Base-by-base conservation (phyloP, 2,113 vertebrate species). In the Prolemur simus region DNA sequence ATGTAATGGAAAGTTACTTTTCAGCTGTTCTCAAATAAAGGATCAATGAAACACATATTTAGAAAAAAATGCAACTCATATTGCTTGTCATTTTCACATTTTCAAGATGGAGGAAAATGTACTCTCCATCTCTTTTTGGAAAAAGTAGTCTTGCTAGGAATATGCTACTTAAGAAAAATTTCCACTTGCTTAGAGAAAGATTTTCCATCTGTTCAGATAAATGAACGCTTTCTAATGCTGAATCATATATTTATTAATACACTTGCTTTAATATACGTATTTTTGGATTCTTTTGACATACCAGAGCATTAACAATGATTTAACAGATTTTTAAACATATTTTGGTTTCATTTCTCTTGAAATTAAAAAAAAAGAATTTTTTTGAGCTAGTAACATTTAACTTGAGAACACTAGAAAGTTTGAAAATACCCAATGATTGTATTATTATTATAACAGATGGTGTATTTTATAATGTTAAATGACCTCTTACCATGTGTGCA, bases 1-100 rank as follows among this genome's bases (percentile, higher is more conserved):
- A 95, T 96, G 76, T 85, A 91, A 97, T 68, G 25, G 45, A 93
- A 89, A 96, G 68, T 52, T 71, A 87, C 63, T 96, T 89, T 73
- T 94, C 80, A 94, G 83, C 20, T 94, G 90, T 91, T 74, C 34
- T 85, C 85, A 96, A 95, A 66, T 49, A 91, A 97, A 74, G 32
- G 74, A 95, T 96, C 63, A 83, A 90, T 97, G 73, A 92, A 96
- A 93, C 20, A 47, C n/a, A 82, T 39, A 84, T 64, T 77, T 49
- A 47, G 68, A 6, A 96, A 87, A 74, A 93, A 91, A 93, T 42
- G n/a, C 6, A 64, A 32, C 54, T 37, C 56, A 1, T 83, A 18
- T 93, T 89, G 21, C 66, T 81, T 88, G 56, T 86, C 74, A 80
- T 94, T 87, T 95, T 95, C 39, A 58, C 18, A 87, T 94, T 92